Evolutionary conservation across 2,113 vertebrate species (phyloP).

Genomic region (Aptenodytes patagonicus): DNA sequence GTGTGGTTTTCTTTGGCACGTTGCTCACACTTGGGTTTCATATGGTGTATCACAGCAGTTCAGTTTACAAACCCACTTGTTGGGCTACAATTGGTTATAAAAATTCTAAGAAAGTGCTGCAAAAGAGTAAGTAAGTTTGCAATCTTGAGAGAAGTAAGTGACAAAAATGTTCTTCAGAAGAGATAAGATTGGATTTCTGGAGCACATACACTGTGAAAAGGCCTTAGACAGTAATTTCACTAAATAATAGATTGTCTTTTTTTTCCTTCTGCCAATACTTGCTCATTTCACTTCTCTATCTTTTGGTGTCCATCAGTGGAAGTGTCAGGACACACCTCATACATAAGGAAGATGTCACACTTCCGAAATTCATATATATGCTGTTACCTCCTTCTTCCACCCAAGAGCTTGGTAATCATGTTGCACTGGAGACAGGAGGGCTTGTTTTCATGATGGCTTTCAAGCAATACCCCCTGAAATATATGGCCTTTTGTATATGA

Average conservation of each 20-base stretch:
- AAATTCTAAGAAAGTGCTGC: slow-evolving; percentile 1
- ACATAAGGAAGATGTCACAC: neutral
- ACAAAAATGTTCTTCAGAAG: neutral
- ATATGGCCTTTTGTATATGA: slow-evolving; percentile 58
- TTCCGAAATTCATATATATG: neutral
- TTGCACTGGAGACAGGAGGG: neutral
- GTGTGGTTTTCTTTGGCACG: slow-evolving; percentile 33
- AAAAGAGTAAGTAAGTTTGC: neutral
- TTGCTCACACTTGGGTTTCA: slow-evolving; percentile 24
- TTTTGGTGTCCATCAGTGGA: neutral
- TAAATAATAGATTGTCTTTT: neutral
- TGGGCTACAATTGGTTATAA: neutral
- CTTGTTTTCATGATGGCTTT: slow-evolving; percentile 20
- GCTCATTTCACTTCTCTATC: neutral
- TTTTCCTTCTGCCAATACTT: neutral
- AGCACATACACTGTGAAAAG: neutral
- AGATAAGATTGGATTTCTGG: neutral
- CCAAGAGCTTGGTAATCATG: neutral
- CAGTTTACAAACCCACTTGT: neutral
- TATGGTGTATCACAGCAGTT: neutral
- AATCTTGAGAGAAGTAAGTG: neutral
- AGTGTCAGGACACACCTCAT: neutral
- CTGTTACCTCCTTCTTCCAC: neutral
- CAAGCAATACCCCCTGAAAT: slow-evolving; percentile 48
- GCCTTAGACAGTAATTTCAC: neutral